Base-by-base conservation (phyloP, 2,888 invertebrate genomes). In the Chorisops tibialis region DNA sequence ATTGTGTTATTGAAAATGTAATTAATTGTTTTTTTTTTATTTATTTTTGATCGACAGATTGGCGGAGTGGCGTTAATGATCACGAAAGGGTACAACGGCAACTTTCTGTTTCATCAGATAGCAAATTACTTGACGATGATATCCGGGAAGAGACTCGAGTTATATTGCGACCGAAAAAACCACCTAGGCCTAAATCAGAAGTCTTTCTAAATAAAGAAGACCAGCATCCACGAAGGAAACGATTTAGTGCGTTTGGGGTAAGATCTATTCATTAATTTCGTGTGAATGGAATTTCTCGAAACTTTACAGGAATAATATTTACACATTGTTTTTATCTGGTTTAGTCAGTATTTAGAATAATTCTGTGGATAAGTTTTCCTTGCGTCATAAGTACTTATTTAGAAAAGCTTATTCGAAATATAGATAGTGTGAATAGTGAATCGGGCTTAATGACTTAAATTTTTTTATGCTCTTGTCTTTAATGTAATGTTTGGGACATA, bases 181-280 rank as follows among this genome's bases (percentile, higher is more conserved):
- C 93, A 69, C 93, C 93, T 69, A 84, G 96, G 82, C 96, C 96
- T 73, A 95, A 96, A 79, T 96, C 96, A 18, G 96, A 96, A 82
- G 95, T 95, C 67, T 92, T 92, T 80, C 87, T 94, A 71, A 90
- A 91, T 76, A 86, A 87, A 75, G 83, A 82, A 70, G 85, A 85
- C 75, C 82, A 83, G 74, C 86, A 86, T 79, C 84, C 86, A 70
- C 87, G 93, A 80, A 85, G 91, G 78, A 96, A 96, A 83, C 86
- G 96, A 79, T 94, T 92, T 82, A 95, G 95, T 78, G 96, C 96
- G 79, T 96, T 96, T 84, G 95, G 95, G 85, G 96, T 96, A 79
- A 85, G 89, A 30, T 30, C 30, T 30, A 2, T 5, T 30, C 30
- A 30, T 30, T 30, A 30, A 30, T n/a, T n/a, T n/a, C n/a, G n/a